Conservation (phyloP, 1,140 invertebrate genomes). For the Megathymus violae region DNA sequence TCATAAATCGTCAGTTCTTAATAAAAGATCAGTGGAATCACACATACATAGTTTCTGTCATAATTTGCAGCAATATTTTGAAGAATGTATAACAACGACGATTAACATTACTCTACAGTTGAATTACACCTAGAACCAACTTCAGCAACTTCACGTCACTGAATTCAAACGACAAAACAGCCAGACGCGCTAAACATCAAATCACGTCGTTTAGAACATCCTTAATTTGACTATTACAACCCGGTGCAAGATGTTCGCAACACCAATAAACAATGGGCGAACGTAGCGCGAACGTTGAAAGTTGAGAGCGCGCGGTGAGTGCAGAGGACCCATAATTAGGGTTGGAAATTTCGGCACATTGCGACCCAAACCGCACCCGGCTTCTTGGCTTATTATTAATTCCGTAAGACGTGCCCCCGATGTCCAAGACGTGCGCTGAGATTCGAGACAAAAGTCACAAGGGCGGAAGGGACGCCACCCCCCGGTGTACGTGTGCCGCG, state of each 20-base stretch:
- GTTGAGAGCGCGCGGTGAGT: conserved; percentile 75
- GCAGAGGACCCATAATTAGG: conserved; percentile 80
- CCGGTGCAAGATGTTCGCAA: conserved; percentile 71
- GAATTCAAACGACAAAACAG: conserved; percentile 27
- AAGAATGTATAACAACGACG: not conserved
- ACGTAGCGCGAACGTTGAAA: conserved; percentile 73
- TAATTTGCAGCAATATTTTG: too few species aligned
- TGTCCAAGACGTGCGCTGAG: conserved; percentile 82
- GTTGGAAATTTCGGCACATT: conserved; percentile 81
- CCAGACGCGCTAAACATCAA: conserved; percentile 33
- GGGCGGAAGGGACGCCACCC: conserved; percentile 58
- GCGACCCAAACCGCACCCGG: conserved; percentile 76
- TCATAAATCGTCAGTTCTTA: too few species aligned
- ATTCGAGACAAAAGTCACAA: conserved; percentile 81
- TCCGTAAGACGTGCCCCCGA: conserved; percentile 82
- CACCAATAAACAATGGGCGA: conserved; percentile 76
- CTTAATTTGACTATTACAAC: conserved; percentile 78
- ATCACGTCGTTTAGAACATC: conserved; percentile 60
- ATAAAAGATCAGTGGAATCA: too few species aligned
- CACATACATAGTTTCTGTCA: too few species aligned
- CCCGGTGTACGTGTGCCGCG: conserved; percentile 66
- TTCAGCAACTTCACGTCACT: not conserved
- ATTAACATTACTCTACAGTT: not conserved
- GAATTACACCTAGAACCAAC: conserved; percentile 7
- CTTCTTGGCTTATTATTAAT: conserved; percentile 83